These are phyloP conservation scores for Brachionus koreanus DNA, from an alignment of 1,140 invertebrate species.

Conservation along the genomic window DNA sequence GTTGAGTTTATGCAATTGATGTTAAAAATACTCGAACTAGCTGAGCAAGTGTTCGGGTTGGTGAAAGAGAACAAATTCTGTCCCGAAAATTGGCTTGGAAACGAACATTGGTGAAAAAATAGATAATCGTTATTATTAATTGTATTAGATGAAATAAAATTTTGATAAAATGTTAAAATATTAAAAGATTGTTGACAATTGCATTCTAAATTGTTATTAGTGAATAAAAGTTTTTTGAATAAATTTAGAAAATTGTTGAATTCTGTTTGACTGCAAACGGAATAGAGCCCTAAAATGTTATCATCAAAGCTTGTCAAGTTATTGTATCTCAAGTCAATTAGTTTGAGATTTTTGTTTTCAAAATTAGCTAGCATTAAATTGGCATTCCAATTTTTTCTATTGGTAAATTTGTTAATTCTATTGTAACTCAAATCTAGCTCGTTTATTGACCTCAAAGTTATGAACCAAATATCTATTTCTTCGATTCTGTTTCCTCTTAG, in stretches of 20 bases:
- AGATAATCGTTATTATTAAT: neutral
- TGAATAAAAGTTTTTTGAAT: conserved; percentile 11
- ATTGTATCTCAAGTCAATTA: conserved; percentile 28
- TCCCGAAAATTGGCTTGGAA: neutral
- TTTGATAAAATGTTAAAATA: conserved; percentile 12
- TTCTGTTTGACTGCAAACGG: neutral
- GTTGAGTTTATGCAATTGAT: neutral
- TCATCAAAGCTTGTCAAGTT: conserved; percentile 7
- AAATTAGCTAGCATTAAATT: neutral
- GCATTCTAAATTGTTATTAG: neutral
- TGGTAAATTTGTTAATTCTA: neutral
- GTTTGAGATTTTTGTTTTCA: neutral
- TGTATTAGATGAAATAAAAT: neutral
- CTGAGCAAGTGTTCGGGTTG: neutral
- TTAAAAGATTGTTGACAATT: conserved; percentile 11
- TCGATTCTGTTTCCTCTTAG: neutral
- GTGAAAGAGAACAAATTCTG: conserved; percentile 12
- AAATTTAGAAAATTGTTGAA: conserved; percentile 24
- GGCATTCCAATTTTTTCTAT: neutral
- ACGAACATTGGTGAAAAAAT: neutral
- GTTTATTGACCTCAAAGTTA: conserved; percentile 16
- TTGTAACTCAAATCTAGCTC: conserved; percentile 30
- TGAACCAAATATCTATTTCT: conserved; percentile 32
- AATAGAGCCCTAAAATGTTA: neutral
- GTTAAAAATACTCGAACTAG: neutral